Conservation (phyloP, 2,113 vertebrate species). For the Spea bombifrons region DNA sequence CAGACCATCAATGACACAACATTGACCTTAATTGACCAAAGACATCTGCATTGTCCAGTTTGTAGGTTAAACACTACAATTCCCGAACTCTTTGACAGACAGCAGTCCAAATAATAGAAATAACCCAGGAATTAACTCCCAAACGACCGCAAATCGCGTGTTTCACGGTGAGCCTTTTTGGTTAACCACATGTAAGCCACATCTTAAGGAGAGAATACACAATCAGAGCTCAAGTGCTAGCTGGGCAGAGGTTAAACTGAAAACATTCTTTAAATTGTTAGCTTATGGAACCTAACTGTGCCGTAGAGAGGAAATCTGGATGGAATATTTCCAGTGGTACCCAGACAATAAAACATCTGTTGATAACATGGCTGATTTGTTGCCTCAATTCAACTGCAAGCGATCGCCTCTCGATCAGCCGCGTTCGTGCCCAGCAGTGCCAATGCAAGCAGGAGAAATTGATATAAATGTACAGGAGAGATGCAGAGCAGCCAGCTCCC, state of each 20-base stretch:
- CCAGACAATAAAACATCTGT: slow-evolving; percentile 63
- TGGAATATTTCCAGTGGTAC: slow-evolving; percentile 58
- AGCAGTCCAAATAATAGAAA: not conserved
- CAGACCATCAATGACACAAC: too few relatives aligned
- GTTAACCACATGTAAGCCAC: slow-evolving; percentile 17
- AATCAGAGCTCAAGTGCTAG: slow-evolving; percentile 9
- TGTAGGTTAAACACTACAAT: too few relatives aligned
- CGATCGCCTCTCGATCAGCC: slow-evolving; percentile 60
- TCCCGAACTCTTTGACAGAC: not conserved
- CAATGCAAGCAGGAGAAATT: slow-evolving; percentile 46
- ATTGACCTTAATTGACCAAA: too few relatives aligned
- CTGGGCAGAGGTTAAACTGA: slow-evolving; percentile 37
- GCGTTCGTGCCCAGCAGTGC: slow-evolving; percentile 50
- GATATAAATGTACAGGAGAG: slow-evolving; percentile 48
- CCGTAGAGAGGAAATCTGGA: slow-evolving; percentile 46
- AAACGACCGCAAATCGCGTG: slow-evolving; percentile 6
- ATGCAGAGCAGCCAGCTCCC: slow-evolving; percentile 29
- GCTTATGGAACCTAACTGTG: slow-evolving; percentile 53
- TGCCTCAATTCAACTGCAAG: slow-evolving; percentile 58
- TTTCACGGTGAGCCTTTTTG: slow-evolving; percentile 3
- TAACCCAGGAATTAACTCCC: not conserved
- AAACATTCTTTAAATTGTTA: slow-evolving; percentile 52
- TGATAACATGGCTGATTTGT: slow-evolving; percentile 58
- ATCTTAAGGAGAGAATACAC: not conserved
- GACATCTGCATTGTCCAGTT: too few relatives aligned